Evolutionary conservation across 2,888 invertebrate genomes (phyloP).

Genomic region (Sesia apiformis): DNA sequence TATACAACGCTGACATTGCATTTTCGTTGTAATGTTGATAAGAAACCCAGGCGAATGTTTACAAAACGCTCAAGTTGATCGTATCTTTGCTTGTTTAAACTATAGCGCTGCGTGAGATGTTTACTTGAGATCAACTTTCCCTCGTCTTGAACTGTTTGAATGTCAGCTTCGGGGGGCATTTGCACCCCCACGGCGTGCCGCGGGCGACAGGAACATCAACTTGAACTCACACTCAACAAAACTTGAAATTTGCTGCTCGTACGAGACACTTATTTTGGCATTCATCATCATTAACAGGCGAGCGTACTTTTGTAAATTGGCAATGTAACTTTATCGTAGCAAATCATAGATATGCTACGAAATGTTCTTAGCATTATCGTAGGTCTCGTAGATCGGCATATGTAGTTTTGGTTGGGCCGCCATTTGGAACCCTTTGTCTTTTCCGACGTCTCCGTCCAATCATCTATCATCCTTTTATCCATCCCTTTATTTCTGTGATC

Average conservation of each 20-base stretch:
- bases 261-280: not conserved
- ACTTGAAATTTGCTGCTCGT: not conserved
- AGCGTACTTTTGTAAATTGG: not conserved
- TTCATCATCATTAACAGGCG: not conserved
- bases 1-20: not conserved
- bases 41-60: constrained; percentile 1
- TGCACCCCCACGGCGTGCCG: constrained; percentile 3
- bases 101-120: constrained; percentile 1
- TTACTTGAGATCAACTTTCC: constrained; percentile 4
- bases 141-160: constrained; percentile 2
- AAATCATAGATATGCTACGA: too few species aligned
- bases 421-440: too few species aligned
- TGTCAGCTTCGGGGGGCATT: constrained; percentile 1
- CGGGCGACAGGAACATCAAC: too few species aligned
- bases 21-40: not conserved
- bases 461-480: too few species aligned
- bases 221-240: too few species aligned
- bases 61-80: constrained; percentile 3
- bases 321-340: too few species aligned
- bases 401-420: too few species aligned
- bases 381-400: too few species aligned
- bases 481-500: too few species aligned
- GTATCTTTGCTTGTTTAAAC: constrained; percentile 2
- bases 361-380: too few species aligned
- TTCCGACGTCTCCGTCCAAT: too few species aligned